These are phyloP conservation scores for Falco berigora DNA, from an alignment of 2,797 vertebrate genomes.

Conservation along the genomic window DNA sequence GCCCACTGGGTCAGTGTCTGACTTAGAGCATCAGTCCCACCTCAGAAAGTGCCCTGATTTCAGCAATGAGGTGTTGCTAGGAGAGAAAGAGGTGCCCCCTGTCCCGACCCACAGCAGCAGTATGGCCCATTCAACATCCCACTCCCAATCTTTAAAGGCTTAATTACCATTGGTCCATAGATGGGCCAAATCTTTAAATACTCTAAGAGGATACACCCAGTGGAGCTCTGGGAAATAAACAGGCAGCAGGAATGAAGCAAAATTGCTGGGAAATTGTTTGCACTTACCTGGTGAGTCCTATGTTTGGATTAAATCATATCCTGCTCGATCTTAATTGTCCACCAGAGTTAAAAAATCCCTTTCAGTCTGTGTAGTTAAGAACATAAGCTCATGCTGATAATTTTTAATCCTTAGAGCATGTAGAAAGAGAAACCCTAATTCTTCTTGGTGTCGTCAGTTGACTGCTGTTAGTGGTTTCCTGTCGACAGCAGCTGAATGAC, in stretches of 20 bases:
- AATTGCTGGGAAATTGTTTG: not conserved
- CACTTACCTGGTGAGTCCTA: slow-evolving; percentile 21
- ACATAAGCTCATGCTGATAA: not conserved
- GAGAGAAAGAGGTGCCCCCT: not conserved
- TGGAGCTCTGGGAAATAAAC: not conserved
- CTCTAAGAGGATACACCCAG: not conserved
- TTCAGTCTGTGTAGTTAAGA: not conserved
- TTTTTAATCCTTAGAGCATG: not conserved
- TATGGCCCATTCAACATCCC: not conserved
- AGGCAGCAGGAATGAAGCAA: not conserved
- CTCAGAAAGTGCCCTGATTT: not conserved
- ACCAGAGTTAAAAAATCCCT: not conserved
- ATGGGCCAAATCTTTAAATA: not conserved
- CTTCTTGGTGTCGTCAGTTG: slow-evolving; percentile 5
- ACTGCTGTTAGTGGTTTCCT: slow-evolving; percentile 68
- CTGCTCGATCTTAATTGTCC: not conserved
- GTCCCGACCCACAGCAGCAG: rapidly evolving
- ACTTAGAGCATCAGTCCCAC: not conserved
- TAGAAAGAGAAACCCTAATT: not conserved
- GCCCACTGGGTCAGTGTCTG: rapidly evolving
- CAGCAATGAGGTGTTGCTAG: not conserved
- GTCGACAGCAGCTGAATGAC: slow-evolving; percentile 40
- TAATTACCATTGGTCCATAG: not conserved
- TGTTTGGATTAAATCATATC: slow-evolving; percentile 7
- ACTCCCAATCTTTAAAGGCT: not conserved